phyloP scores from a whole-genome alignment of 2,888 invertebrate genomes.

The Aphodius granarius region DNA sequence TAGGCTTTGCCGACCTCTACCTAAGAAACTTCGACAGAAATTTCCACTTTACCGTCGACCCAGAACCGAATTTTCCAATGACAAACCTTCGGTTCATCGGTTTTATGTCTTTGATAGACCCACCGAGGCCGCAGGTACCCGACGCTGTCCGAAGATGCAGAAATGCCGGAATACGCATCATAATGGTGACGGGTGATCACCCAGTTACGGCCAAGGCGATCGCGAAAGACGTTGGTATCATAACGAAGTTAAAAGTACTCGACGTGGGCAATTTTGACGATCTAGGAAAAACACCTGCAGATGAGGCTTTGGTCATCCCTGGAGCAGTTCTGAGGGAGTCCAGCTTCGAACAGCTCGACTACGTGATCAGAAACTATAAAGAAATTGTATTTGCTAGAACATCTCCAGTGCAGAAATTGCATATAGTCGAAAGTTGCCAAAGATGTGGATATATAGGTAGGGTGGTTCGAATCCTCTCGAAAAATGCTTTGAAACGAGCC shows the following conservation, averaged over 20 bases:
- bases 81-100: slow-evolving; percentile 66
- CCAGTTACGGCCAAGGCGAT: slow-evolving; percentile 81
- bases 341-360: slow-evolving; percentile 55
- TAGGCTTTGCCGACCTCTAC: slow-evolving; percentile 78
- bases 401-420: slow-evolving; percentile 59
- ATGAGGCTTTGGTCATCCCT: slow-evolving; percentile 60
- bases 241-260: slow-evolving; percentile 54
- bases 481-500: neutral
- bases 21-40: slow-evolving; percentile 57
- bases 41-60: slow-evolving; percentile 62
- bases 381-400: slow-evolving; percentile 68
- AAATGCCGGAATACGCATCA: slow-evolving; percentile 76
- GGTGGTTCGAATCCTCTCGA: neutral
- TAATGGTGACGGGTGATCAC: slow-evolving; percentile 84
- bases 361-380: slow-evolving; percentile 59
- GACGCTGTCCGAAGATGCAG: slow-evolving; percentile 71
- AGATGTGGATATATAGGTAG: slow-evolving; percentile 73
- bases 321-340: slow-evolving; percentile 56
- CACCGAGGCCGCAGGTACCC: slow-evolving; percentile 66
- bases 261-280: slow-evolving; percentile 44
- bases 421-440: slow-evolving; percentile 81
- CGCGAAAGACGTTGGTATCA: slow-evolving; percentile 74
- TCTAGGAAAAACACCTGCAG: slow-evolving; percentile 34
- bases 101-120: slow-evolving; percentile 66
- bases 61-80: slow-evolving; percentile 68